A percentile compares a stretch with the other conserved stretches of the same genome.
phyloP scores from a whole-genome alignment of 2,113 vertebrate genomes.

The Rhinoptilus africanus region DNA sequence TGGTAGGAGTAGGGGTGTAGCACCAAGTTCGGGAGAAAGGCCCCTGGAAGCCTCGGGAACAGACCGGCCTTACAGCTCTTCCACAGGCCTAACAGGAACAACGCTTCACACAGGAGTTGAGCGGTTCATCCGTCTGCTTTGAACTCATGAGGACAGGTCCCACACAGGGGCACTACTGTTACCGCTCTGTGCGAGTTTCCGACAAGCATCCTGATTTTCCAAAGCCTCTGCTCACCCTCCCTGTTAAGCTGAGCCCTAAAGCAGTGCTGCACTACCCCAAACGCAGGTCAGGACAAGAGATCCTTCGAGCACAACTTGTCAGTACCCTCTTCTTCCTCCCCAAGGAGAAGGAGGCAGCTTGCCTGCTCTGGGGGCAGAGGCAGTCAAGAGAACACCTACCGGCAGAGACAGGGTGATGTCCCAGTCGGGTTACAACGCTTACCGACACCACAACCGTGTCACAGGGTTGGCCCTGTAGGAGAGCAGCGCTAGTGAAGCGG shows the following conservation, averaged over 20 bases:
- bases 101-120: not conserved
- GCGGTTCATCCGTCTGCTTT: not conserved
- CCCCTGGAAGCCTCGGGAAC: not conserved
- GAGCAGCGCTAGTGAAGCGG: not conserved
- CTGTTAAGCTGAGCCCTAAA: not conserved
- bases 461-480: not conserved
- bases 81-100: not conserved
- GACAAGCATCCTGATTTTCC: not conserved
- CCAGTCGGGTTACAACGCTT: not conserved
- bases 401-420: not conserved
- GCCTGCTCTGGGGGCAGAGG: not conserved
- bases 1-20: not conserved
- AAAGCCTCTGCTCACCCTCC: not conserved
- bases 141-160: not conserved
- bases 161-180: too few relatives aligned
- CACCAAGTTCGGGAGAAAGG: not conserved
- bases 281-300: not conserved
- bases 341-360: not conserved
- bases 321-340: not conserved
- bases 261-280: not conserved
- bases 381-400: not conserved
- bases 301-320: fast-evolving
- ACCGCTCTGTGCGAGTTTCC: not conserved
- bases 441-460: not conserved
- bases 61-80: not conserved